Percentiles rank a stretch among this genome's conserved stretches.
Conservation (phyloP, 2,113 vertebrate genomes). For the Takifugu flavidus region DNA sequence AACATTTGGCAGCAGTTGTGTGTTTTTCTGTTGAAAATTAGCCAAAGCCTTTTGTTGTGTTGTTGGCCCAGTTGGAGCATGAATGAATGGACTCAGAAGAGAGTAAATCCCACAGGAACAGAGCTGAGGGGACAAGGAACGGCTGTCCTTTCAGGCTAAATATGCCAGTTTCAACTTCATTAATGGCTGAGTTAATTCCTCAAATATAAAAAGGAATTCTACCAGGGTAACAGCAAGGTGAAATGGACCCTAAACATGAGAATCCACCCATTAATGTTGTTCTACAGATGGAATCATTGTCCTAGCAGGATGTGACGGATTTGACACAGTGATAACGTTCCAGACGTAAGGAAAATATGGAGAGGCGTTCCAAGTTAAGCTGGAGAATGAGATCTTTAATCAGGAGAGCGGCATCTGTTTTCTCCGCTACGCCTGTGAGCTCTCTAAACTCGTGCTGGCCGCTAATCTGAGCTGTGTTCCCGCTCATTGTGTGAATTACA, state of each 20-base stretch:
- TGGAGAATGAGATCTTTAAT: conserved; percentile 9
- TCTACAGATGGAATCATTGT: conserved; percentile 5
- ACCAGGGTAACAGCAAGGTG: too few relatives aligned
- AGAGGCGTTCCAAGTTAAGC: not conserved
- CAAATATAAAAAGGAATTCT: not conserved
- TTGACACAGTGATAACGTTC: conserved; percentile 8
- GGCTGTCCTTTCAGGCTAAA: conserved; percentile 16
- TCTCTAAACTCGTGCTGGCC: conserved; percentile 20
- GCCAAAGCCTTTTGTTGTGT: conserved; percentile 54
- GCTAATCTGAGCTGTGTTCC: conserved; percentile 14
- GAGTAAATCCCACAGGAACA: conserved; percentile 25
- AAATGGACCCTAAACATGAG: too few relatives aligned
- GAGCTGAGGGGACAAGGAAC: conserved; percentile 12
- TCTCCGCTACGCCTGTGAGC: conserved; percentile 11
- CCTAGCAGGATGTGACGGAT: too few relatives aligned
- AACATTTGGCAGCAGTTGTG: conserved; percentile 50
- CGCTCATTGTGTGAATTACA: conserved; percentile 17
- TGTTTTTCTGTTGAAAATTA: conserved; percentile 50
- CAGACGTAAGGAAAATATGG: conserved; percentile 3
- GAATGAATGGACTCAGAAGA: conserved; percentile 58
- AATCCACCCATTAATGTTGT: too few relatives aligned
- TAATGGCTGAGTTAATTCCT: conserved; percentile 42
- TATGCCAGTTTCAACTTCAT: conserved; percentile 39
- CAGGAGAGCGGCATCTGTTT: conserved; percentile 27
- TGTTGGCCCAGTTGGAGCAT: conserved; percentile 38